Evolutionary conservation across 1,140 invertebrate genomes (phyloP).

Genomic region (Musca domestica): DNA sequence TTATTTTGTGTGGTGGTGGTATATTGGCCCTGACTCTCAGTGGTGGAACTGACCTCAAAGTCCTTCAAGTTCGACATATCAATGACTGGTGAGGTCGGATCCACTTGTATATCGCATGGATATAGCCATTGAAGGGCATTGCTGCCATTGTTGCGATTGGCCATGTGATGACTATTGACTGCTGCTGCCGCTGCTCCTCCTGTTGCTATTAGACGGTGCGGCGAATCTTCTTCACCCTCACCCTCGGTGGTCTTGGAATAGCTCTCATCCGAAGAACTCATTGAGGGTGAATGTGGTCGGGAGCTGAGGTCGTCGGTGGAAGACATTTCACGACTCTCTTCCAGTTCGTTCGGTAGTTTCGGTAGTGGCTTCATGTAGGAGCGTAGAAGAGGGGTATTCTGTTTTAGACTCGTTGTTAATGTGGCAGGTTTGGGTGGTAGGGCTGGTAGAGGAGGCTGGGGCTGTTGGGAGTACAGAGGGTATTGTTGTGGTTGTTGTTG

Average conservation of each 20-base stretch:
- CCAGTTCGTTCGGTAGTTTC: constrained; percentile 54
- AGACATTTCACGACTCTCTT: constrained; percentile 57
- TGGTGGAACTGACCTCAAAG: constrained; percentile 51
- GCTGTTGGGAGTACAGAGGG: constrained; percentile 50
- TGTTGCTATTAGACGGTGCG: constrained; percentile 35
- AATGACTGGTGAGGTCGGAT: constrained; percentile 44
- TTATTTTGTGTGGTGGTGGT: constrained; percentile 55
- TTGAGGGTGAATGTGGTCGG: constrained; percentile 72
- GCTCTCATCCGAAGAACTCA: constrained; percentile 78
- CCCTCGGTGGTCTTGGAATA: constrained; percentile 70
- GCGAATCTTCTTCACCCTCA: constrained; percentile 52
- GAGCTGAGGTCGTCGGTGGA: constrained; percentile 79
- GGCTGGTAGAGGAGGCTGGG: constrained; percentile 35
- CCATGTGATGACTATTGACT: constrained; percentile 22
- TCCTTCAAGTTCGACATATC: constrained; percentile 47
- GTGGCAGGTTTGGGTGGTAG: constrained; percentile 37
- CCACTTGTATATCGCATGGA: constrained; percentile 62
- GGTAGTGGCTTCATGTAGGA: constrained; percentile 62
- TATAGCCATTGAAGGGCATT: constrained; percentile 61
- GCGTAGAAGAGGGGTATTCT: constrained; percentile 42
- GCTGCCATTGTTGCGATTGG: constrained; percentile 30
- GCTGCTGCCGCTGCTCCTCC: constrained; percentile 14
- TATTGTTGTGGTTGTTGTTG: constrained; percentile 59
- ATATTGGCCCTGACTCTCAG: constrained; percentile 55
- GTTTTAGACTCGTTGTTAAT: constrained; percentile 32